Percentiles rank a stretch among this genome's conserved stretches.
These are phyloP conservation scores for Pelusios castaneus DNA, from an alignment of 2,113 vertebrate genomes.

Conservation along the genomic window DNA sequence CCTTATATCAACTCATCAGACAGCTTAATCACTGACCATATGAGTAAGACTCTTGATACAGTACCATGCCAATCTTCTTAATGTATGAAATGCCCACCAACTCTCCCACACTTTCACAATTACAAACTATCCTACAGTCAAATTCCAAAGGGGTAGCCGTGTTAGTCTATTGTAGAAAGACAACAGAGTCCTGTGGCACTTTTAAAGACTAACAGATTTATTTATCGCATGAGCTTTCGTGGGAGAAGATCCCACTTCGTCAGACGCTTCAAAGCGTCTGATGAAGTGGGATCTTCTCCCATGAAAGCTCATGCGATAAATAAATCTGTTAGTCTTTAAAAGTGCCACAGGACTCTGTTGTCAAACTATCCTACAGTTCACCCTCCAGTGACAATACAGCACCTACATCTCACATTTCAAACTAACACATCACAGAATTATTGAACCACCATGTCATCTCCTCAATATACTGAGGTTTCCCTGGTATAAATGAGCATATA, in stretches of 20 bases:
- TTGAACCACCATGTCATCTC: background rate
- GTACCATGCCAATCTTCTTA: slow-evolving; percentile 43
- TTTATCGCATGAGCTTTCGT: too few species aligned
- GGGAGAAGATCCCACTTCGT: too few species aligned
- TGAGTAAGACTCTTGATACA: slow-evolving; percentile 51
- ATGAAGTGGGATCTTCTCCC: too few species aligned
- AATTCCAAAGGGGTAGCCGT: too few species aligned
- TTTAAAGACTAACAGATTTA: too few species aligned
- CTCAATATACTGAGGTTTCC: background rate
- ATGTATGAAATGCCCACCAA: slow-evolving; percentile 61
- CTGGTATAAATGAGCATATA: background rate
- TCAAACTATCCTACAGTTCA: slow-evolving; percentile 12
- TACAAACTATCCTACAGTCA: slow-evolving; percentile 3
- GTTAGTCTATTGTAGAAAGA: too few species aligned
- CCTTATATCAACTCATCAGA: slow-evolving; percentile 4
- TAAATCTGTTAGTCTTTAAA: too few species aligned
- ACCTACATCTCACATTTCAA: fast-evolving
- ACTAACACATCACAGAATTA: background rate
- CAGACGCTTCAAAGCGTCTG: too few species aligned
- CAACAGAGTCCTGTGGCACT: too few species aligned
- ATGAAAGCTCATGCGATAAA: too few species aligned
- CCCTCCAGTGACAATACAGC: slow-evolving; percentile 1
- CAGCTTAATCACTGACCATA: slow-evolving; percentile 30
- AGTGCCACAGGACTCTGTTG: too few species aligned
- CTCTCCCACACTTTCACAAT: slow-evolving; percentile 56